A percentile compares a stretch with the other conserved stretches of the same genome.
phyloP scores from a whole-genome alignment of 1,140 invertebrate genomes.

The Akabosia matsudoensis region DNA sequence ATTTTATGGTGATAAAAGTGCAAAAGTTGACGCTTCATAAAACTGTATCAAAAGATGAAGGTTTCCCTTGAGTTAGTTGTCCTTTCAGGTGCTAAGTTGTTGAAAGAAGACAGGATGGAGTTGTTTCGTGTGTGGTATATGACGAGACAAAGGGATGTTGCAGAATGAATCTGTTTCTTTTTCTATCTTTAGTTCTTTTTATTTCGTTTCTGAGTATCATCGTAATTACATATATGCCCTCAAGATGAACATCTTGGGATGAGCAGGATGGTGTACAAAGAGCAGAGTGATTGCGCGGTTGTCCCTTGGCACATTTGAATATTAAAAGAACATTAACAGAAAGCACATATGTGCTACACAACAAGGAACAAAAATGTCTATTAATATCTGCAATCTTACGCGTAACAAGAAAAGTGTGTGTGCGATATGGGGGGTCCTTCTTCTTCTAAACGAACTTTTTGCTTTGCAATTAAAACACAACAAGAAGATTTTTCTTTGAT shows the following conservation, averaged over 20 bases:
- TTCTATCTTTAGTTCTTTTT: not conserved
- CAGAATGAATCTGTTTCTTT: constrained; percentile 2
- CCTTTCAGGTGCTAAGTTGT: not conserved
- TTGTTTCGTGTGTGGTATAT: not conserved
- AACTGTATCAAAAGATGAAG: not conserved
- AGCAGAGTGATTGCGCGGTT: not conserved
- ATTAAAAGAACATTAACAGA: too few species aligned
- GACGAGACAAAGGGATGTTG: not conserved
- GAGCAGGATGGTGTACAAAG: not conserved
- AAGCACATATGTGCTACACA: too few species aligned
- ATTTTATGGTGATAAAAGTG: not conserved
- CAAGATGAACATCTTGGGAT: not conserved
- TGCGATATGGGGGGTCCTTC: constrained; percentile 20
- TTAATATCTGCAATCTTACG: not conserved
- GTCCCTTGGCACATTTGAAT: not conserved
- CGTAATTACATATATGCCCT: too few species aligned
- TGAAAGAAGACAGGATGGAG: not conserved
- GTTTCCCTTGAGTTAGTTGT: not conserved
- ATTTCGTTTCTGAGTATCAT: not conserved
- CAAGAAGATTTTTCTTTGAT: not conserved
- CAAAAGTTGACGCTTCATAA: constrained; percentile 16
- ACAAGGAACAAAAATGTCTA: not conserved
- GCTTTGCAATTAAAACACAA: constrained; percentile 10
- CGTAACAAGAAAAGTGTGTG: constrained; percentile 3
- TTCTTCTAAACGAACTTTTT: not conserved